Evolutionary conservation across 1,140 invertebrate genomes (phyloP), one percentile per base, ranked within the genome.

Genomic region (silkworm (Bombyx mori)): DNA sequence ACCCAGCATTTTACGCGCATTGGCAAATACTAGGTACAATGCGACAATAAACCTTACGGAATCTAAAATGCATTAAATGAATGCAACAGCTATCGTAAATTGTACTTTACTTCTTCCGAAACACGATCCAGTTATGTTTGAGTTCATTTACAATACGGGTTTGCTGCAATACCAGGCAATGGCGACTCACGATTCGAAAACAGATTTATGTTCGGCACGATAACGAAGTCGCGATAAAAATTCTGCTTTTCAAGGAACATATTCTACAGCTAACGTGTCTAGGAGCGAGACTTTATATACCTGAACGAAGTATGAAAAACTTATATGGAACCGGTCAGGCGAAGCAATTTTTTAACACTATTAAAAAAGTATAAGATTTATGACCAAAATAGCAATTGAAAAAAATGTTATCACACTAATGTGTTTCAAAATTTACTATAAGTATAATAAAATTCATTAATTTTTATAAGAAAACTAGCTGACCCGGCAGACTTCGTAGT

Each of bases 191-290:
- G 83, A 85, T 83, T 87, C 73, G 75, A 84, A 87, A 87, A 85
- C 80, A 82, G 83, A 87, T 87, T 87, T 87, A 87, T 87, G 83
- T 82, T 77, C 68, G 71, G 65, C 70, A 62, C 67, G 67, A 87
- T 87, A 85, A 85, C 82, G 82, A 80, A 73, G 72, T 75, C 74
- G 80, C 82, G 82, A 87, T 87, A 87, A 87, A 86, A 86, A 82
- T 75, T 80, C 77, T 79, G 77, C 81, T 71, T 67, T 84, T 77
- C 69, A 74, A 71, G 77, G 73, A 64, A 77, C 8, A 35, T 35
- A 35, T 35, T 35, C 26, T 35, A 35, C 26, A 35, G 26, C 26
- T 35, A 5, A 35, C 26, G 1, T 35, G 26, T 35, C 26, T 35
- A 35, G 26, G 26, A 35, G 26, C 26, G 26, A 5, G 26, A 35